Evolutionary conservation across 1,140 invertebrate genomes (phyloP).

Genomic region (Aphelenchoides fujianensis): DNA sequence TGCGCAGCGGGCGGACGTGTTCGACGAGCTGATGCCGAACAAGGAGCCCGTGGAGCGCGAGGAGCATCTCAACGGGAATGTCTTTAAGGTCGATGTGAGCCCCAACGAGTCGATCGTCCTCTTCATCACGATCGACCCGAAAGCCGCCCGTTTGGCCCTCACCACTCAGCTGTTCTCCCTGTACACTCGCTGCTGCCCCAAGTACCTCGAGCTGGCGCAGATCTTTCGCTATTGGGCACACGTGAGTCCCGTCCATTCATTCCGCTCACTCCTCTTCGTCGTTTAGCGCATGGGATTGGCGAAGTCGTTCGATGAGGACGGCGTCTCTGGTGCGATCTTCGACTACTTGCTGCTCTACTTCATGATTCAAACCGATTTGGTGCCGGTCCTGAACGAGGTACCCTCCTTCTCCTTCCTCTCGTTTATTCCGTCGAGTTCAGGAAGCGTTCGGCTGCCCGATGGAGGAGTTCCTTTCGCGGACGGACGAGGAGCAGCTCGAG

Average conservation of each 20-base stretch:
- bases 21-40: not conserved
- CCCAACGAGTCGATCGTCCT: not conserved
- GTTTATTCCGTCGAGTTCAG: too few species aligned
- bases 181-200: not conserved
- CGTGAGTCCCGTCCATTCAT: not conserved
- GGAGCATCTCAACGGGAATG: not conserved
- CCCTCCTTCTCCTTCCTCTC: too few species aligned
- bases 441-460: not conserved
- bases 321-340: slow-evolving; percentile 4
- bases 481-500: not conserved
- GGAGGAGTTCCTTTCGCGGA: not conserved
- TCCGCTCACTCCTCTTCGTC: not conserved
- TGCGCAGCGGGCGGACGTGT: not conserved
- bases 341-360: slow-evolving; percentile 7
- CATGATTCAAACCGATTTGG: not conserved
- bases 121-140: slow-evolving; percentile 1
- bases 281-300: not conserved
- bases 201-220: not conserved
- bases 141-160: not conserved
- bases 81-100: not conserved
- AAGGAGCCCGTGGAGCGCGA: not conserved
- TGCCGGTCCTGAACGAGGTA: slow-evolving; percentile 4
- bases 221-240: slow-evolving; percentile 6
- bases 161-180: not conserved
- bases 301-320: slow-evolving; percentile 1